Evolutionary conservation across 2,797 vertebrate species (phyloP), one percentile per base, ranked within the genome.

Genomic region (Tokudaia muenninki): DNA sequence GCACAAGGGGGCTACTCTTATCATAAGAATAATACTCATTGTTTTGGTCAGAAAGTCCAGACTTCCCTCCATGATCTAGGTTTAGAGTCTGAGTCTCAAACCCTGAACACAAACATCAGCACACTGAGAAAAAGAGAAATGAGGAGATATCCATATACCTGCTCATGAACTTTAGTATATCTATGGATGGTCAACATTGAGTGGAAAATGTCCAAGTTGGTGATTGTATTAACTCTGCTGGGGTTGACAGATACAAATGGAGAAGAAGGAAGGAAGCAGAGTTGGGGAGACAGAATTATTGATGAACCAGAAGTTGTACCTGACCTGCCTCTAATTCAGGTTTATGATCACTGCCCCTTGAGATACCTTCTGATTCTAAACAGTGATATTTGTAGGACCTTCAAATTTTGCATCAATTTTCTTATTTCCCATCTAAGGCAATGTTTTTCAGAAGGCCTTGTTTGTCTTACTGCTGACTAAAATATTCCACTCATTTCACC

Each of bases 61-160:
- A 2, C 24, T 17, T 22, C 9, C 3, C 6, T 7, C 21, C 26
- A 3, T 31, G 57, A 31, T 21, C 55, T 3, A 47, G 21, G 47
- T 13, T 92, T 50, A 34, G 1, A 55, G 17, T 9, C 50, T 79
- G 83, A 12, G n/a, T 55, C 57, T 83, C n/a, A 52, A 24, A 47
- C 29, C n/a, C 10, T 0, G 3, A 91, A 41, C 22, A 7, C 26
- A 84, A 37, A 31, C 26, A 22, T 19, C 2, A 34, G 80, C 47
- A n/a, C 75, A 22, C 34, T 1, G 24, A 91, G 41, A 44, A 21
- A 14, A 4, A 80, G 70, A 37, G 10, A 24, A 44, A 50, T 55
- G 59, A 61, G 8, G 52, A 74, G 26, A 29, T 29, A 14, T 16
- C 13, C 0, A 0, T 14, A 10, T n/a, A 13, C 3, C 10, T 9